These are phyloP conservation scores for Drosophila parvula DNA, from an alignment of 1,140 invertebrate genomes.

Conservation along the genomic window DNA sequence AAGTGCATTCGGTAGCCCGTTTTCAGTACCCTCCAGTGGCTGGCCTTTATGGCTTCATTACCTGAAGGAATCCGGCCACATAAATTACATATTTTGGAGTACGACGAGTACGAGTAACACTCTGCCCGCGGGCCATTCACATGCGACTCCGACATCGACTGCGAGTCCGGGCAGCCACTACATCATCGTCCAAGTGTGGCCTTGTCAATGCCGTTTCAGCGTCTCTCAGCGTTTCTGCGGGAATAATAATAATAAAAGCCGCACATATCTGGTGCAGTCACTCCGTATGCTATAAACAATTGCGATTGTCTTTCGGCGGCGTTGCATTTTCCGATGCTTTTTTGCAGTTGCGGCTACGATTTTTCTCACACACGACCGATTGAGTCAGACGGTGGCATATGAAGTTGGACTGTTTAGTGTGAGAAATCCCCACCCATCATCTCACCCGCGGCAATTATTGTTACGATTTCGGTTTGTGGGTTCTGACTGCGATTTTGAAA, in stretches of 20 bases:
- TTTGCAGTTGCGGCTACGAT: slow-evolving; percentile 32
- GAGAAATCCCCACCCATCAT: slow-evolving; percentile 51
- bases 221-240: slow-evolving; percentile 1
- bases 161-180: slow-evolving; percentile 7
- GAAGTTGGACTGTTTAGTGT: slow-evolving; percentile 15
- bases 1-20: slow-evolving; percentile 26
- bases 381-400: slow-evolving; percentile 42
- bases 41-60: slow-evolving; percentile 40
- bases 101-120: slow-evolving; percentile 15
- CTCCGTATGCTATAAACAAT: slow-evolving; percentile 55
- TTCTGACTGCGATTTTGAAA: slow-evolving; percentile 55
- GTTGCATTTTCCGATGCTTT: slow-evolving; percentile 33
- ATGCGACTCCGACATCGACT: slow-evolving; percentile 3
- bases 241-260: slow-evolving; percentile 73
- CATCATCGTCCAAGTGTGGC: slow-evolving; percentile 59
- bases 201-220: slow-evolving; percentile 74
- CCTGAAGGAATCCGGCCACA: slow-evolving; percentile 40
- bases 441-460: slow-evolving; percentile 30
- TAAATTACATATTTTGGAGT: slow-evolving; percentile 54
- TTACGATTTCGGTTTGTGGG: slow-evolving; percentile 31
- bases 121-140: slow-evolving; percentile 32
- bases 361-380: slow-evolving; percentile 64
- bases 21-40: background rate
- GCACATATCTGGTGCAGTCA: slow-evolving; percentile 72
- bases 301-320: slow-evolving; percentile 60